Conservation (phyloP, 2,888 invertebrate species). For the Cyclophora punctaria region DNA sequence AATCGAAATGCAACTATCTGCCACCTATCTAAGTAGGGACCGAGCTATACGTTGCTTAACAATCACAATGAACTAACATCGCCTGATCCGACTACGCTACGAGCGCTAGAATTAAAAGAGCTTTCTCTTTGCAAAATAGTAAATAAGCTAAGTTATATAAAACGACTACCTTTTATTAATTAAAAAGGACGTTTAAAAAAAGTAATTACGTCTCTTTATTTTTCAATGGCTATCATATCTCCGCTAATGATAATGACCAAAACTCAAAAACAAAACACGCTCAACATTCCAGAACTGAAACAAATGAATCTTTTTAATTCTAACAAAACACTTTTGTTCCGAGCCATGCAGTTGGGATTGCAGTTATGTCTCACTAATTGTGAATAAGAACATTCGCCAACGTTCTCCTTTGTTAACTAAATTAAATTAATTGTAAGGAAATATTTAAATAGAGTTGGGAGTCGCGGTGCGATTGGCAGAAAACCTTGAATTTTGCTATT, state of each 20-base stretch:
- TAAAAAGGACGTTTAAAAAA: too few species aligned
- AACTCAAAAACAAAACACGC: neutral
- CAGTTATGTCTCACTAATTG: slow-evolving; percentile 60
- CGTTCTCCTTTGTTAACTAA: slow-evolving; percentile 60
- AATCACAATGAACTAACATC: too few species aligned
- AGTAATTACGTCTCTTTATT: too few species aligned
- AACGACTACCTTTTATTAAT: too few species aligned
- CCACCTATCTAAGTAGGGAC: too few species aligned
- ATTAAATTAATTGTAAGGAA: slow-evolving; percentile 69
- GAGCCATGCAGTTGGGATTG: slow-evolving; percentile 40
- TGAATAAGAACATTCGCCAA: slow-evolving; percentile 44
- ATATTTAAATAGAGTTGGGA: slow-evolving; percentile 60
- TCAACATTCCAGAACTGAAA: slow-evolving; percentile 16
- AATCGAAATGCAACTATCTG: too few species aligned
- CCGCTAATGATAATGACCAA: neutral
- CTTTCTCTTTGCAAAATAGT: too few species aligned
- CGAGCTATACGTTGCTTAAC: too few species aligned
- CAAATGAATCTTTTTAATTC: slow-evolving; percentile 26
- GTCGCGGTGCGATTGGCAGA: slow-evolving; percentile 49
- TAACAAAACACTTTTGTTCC: slow-evolving; percentile 24
- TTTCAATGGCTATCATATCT: slow-evolving; percentile 1
- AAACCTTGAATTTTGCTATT: slow-evolving; percentile 47
- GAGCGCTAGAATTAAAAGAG: too few species aligned
- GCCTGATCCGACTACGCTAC: too few species aligned
- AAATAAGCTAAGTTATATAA: too few species aligned